These are phyloP conservation scores for Fissipunctia ypsillon DNA, from an alignment of 2,888 invertebrate genomes.

Conservation along the genomic window DNA sequence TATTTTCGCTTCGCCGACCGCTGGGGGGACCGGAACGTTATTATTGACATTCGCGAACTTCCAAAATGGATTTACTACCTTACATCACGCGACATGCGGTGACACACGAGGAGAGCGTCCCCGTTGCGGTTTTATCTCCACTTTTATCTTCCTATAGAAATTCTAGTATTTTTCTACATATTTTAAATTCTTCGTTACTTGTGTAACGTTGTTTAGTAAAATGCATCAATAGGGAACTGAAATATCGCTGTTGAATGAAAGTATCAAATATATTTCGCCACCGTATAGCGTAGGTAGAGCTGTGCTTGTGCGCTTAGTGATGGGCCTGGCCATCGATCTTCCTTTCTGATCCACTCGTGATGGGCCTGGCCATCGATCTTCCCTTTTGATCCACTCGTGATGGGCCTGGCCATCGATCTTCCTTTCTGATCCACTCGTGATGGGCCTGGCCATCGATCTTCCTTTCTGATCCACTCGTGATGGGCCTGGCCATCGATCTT, in stretches of 20 bases:
- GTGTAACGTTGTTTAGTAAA: slow-evolving; percentile 27
- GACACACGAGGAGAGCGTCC: slow-evolving; percentile 58
- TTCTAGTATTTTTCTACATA: slow-evolving; percentile 7
- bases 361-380: slow-evolving; percentile 31
- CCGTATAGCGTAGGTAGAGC: slow-evolving; percentile 22
- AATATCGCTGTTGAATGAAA: slow-evolving; percentile 36
- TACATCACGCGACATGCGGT: slow-evolving; percentile 73
- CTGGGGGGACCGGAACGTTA: slow-evolving; percentile 87
- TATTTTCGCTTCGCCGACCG: slow-evolving; percentile 87
- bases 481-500: slow-evolving; percentile 6
- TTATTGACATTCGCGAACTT: slow-evolving; percentile 89
- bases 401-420: slow-evolving; percentile 49
- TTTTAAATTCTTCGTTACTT: slow-evolving; percentile 5
- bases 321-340: neutral
- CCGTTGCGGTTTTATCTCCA: slow-evolving; percentile 9
- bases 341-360: too few species aligned
- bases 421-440: slow-evolving; percentile 52
- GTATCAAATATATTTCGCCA: slow-evolving; percentile 46
- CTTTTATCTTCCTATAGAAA: slow-evolving; percentile 10
- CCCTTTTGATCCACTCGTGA: slow-evolving; percentile 52
- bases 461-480: too few species aligned
- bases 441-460: too few species aligned
- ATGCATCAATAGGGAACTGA: slow-evolving; percentile 26
- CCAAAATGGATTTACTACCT: slow-evolving; percentile 79
- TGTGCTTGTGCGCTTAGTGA: slow-evolving; percentile 20